phyloP scores from a whole-genome alignment of 2,113 vertebrate species.

The Candoia aspera region DNA sequence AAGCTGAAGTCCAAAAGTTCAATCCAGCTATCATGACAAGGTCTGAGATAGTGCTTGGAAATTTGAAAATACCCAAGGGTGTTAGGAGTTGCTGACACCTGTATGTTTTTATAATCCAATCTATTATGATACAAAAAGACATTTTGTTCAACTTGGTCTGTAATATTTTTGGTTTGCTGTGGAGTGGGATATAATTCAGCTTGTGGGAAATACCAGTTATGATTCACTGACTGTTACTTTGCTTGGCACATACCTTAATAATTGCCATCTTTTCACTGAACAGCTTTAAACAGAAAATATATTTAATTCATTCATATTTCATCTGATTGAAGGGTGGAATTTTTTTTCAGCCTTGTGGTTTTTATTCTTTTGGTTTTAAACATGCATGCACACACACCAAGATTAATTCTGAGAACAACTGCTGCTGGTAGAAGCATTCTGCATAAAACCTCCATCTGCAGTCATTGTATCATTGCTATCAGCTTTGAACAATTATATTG shows the following conservation, averaged over 20 bases:
- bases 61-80: not conserved
- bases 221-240: constrained; percentile 7
- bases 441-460: not conserved
- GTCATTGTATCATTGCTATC: constrained; percentile 1
- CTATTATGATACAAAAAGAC: constrained; percentile 30
- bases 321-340: not conserved
- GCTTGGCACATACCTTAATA: constrained; percentile 4
- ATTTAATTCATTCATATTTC: constrained; percentile 31
- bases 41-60: constrained; percentile 1
- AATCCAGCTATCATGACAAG: constrained; percentile 10
- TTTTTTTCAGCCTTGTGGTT: constrained; percentile 14
- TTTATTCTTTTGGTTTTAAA: not conserved
- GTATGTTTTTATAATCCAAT: constrained; percentile 14
- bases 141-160: constrained; percentile 30
- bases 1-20: constrained; percentile 18
- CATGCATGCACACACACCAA: not conserved
- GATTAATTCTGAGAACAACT: constrained; percentile 32
- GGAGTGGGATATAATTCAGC: constrained; percentile 19
- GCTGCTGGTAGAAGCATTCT: constrained; percentile 32
- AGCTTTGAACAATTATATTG: not conserved
- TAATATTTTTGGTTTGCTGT: constrained; percentile 20
- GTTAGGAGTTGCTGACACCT: constrained; percentile 24
- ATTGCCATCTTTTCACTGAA: constrained; percentile 4
- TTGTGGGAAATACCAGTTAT: constrained; percentile 31
- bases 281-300: constrained; percentile 9